Percentiles rank a stretch among this genome's conserved stretches.
Evolutionary conservation across 1,140 invertebrate genomes (phyloP).

Genomic region (Philotrypesis tridentata): DNA sequence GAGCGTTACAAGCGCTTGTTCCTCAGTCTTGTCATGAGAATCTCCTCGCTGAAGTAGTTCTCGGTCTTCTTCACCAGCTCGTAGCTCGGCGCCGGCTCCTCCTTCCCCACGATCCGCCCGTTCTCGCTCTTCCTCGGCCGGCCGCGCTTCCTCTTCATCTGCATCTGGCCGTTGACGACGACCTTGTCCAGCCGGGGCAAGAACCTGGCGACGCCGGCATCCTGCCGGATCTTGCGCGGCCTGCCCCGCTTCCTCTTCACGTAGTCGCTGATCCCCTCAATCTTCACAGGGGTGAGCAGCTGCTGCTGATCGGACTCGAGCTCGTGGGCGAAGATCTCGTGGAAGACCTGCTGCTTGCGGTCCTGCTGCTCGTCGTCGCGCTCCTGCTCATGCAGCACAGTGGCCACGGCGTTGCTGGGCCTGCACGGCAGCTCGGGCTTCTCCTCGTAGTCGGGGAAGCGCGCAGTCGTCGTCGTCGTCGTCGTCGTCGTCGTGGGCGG

Average conservation of each 20-base stretch:
- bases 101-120: neutral
- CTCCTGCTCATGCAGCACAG: slow-evolving; percentile 25
- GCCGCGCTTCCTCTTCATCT: slow-evolving; percentile 33
- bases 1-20: slow-evolving; percentile 41
- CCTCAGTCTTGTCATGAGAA: slow-evolving; percentile 44
- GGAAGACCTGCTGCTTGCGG: neutral
- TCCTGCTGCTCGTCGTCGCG: neutral
- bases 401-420: slow-evolving; percentile 41
- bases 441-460: neutral
- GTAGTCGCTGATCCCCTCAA: slow-evolving; percentile 12
- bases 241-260: slow-evolving; percentile 34
- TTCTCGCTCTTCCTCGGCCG: slow-evolving; percentile 33
- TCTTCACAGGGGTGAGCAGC: slow-evolving; percentile 10
- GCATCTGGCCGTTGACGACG: neutral
- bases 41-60: slow-evolving; percentile 41
- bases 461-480: too few species aligned
- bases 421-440: neutral
- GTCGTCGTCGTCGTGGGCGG: too few species aligned
- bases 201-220: too few species aligned
- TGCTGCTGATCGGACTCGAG: neutral
- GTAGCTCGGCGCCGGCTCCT: neutral
- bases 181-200: neutral
- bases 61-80: slow-evolving; percentile 31
- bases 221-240: neutral
- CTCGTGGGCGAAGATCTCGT: slow-evolving; percentile 11